Base-by-base conservation (phyloP, 2,113 vertebrate genomes). In the Anser brachyrhynchus region DNA sequence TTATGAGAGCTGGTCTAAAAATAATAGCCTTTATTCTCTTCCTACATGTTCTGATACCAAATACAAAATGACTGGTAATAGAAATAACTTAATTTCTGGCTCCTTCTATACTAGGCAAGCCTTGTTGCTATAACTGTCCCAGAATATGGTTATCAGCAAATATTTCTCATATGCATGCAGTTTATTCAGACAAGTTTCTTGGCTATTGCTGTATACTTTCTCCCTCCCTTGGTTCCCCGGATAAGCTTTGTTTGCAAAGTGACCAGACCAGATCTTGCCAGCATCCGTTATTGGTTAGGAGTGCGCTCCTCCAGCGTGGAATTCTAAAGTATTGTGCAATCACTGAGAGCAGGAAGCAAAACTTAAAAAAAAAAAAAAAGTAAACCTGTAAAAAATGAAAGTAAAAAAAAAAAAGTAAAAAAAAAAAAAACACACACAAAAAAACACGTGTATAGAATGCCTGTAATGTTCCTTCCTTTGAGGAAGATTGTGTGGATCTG, bases 21-120 rank as follows among this genome's bases (percentile, higher is more conserved):
- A 86, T 71, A 89, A 75, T 69, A 87, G 11, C 74, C 86, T 89
- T 84, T 81, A 57, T 87, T 89, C 54, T 82, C 52, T 74, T 81
- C 72, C 71, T 91, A 28, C 5, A 3, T 87, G 70, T 89, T 92
- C 66, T 59, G 81, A 84, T 79, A 71, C 54, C 84, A 89, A 87
- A 91, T 65, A 43, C 31, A 52, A 72, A 89, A 61, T 16, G 11
- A 87, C 49, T 59, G 35, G 19, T 69, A 73, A 73, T 52, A 65
- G 41, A 72, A 67, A 49, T 25, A 70, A 84, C 62, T 89, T 81
- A 59, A 91, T 84, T 87, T 82, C 84, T 91, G 57, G 1, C 55
- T 74, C 46, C 5, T 89, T 33, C 52, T 78, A 4, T 57, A 19
- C 67, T 37, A 79, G 20, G 57, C 57, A 65, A 54, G 20, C 25